Evolutionary conservation across 92 coral and sea anemone genomes (phyloP), one percentile per base, ranked within the genome.

Genomic region (Palythoa caribaeorum): DNA sequence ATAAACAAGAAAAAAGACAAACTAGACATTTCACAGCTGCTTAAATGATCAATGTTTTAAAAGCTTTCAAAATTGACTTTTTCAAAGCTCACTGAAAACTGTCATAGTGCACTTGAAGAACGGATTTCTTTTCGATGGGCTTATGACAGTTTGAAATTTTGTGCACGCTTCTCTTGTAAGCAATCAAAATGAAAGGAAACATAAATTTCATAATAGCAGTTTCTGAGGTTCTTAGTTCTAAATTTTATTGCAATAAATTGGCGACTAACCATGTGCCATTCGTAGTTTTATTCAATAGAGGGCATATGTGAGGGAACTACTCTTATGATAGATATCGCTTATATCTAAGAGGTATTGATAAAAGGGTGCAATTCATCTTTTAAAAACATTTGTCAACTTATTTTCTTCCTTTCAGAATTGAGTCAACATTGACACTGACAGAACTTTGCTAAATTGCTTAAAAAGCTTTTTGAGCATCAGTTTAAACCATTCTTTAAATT

Each of bases 1-100:
- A 62, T 66, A 65, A 40, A n/a, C 38, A 54, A 19, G 74, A 14
- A 65, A 80, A 80, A 57, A 59, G 85, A 80, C 85, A 80, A 65
- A 62, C 74, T 44, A 68, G 76, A 65, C 53, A 55, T n/a, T 78
- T 78, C 83, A 53, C 83, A 78, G 83, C 83, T 78, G 83, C 83
- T 78, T 53, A 57, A 78, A 21, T 78, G 37, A 48, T 57, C 83
- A 16, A 15, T 54, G 83, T 57, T 78, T 78, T 47, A 78, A 44
- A 44, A 44, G 50, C 50, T 44, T 44, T 44, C 50, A 44, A 44
- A 44, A 8, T 44, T 78, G 51, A 28, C 55, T 54, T 13, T 57
- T 57, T 63, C 59, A 37, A 78, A 78, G 36, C 55, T 35, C 68
- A 77, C 63, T 77, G 83, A 36, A 21, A 78, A 78, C 83, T 54